phyloP scores from a whole-genome alignment of 1,140 invertebrate genomes.

The Leptestheria dahalacensis region DNA sequence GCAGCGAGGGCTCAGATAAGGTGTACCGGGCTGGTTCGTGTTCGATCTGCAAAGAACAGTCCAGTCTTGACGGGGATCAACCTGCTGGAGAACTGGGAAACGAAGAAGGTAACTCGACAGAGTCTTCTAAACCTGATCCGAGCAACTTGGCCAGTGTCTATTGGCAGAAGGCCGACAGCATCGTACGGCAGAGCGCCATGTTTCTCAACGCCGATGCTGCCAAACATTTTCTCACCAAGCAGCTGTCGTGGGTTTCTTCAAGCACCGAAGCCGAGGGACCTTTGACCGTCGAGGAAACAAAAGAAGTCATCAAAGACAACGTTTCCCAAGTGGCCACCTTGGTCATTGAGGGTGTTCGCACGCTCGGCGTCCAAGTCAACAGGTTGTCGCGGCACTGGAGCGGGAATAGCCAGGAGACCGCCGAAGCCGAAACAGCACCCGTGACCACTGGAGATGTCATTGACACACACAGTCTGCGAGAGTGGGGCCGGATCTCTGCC shows the following conservation, averaged over 20 bases:
- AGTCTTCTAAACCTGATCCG: background rate
- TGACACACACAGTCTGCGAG: slow-evolving; percentile 15
- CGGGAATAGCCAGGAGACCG: slow-evolving; percentile 48
- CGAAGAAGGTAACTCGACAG: background rate
- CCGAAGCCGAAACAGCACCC: slow-evolving; percentile 23
- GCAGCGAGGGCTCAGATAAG: slow-evolving; percentile 38
- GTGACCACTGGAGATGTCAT: slow-evolving; percentile 36
- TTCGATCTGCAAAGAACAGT: slow-evolving; percentile 35
- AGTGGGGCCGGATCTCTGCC: slow-evolving; percentile 9
- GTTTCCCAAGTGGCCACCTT: slow-evolving; percentile 48
- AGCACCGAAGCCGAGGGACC: slow-evolving; percentile 9
- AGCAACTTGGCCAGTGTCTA: background rate
- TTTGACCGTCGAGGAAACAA: slow-evolving; percentile 18
- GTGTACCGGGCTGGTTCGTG: slow-evolving; percentile 43
- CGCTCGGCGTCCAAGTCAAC: slow-evolving; percentile 47
- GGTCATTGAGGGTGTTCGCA: slow-evolving; percentile 56
- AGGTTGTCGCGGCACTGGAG: slow-evolving; percentile 55
- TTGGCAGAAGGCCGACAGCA: slow-evolving; percentile 9
- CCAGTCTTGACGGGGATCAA: slow-evolving; percentile 28
- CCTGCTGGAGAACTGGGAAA: slow-evolving; percentile 16
- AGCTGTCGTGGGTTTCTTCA: slow-evolving; percentile 45
- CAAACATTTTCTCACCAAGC: slow-evolving; percentile 49
- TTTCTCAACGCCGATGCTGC: slow-evolving; percentile 54
- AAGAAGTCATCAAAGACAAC: slow-evolving; percentile 22
- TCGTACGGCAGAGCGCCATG: slow-evolving; percentile 23